Conservation (phyloP, 2,797 vertebrate genomes). For the Neostethus bicornis region DNA sequence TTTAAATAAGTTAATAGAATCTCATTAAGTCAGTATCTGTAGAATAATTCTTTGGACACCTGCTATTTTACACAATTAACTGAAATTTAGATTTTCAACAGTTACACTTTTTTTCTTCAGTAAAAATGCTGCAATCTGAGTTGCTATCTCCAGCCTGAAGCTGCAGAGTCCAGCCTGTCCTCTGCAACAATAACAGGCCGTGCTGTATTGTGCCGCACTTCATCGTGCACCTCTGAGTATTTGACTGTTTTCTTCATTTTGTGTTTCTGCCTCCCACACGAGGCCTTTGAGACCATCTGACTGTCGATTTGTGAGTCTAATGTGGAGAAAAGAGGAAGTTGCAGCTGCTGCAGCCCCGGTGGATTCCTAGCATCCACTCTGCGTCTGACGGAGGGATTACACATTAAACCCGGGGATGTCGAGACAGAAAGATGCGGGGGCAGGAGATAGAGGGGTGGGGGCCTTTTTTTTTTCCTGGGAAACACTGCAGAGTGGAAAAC, state of each 20-base stretch:
- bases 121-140: slow-evolving; percentile 1
- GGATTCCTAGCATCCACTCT: slow-evolving; percentile 11
- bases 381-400: slow-evolving; percentile 65
- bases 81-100: not conserved
- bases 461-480: slow-evolving; percentile 36
- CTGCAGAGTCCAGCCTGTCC: slow-evolving; percentile 1
- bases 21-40: too few relatives aligned
- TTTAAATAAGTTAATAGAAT: too few relatives aligned
- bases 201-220: slow-evolving; percentile 29
- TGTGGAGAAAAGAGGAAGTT: slow-evolving; percentile 59
- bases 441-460: slow-evolving; percentile 29
- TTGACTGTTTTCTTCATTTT: slow-evolving; percentile 48
- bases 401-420: slow-evolving; percentile 52
- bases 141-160: not conserved
- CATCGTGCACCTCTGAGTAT: slow-evolving; percentile 22
- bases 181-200: slow-evolving; percentile 10
- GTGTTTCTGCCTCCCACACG: slow-evolving; percentile 41
- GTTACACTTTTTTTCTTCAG: slow-evolving; percentile 2
- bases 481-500: slow-evolving; percentile 42
- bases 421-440: slow-evolving; percentile 39
- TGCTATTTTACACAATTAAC: not conserved
- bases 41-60: slow-evolving; percentile 4
- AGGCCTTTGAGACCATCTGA: slow-evolving; percentile 47
- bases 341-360: slow-evolving; percentile 52
- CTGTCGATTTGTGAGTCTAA: slow-evolving; percentile 71